phyloP scores from a whole-genome alignment of 1,140 invertebrate species.

The Drosophila mojavensis region DNA sequence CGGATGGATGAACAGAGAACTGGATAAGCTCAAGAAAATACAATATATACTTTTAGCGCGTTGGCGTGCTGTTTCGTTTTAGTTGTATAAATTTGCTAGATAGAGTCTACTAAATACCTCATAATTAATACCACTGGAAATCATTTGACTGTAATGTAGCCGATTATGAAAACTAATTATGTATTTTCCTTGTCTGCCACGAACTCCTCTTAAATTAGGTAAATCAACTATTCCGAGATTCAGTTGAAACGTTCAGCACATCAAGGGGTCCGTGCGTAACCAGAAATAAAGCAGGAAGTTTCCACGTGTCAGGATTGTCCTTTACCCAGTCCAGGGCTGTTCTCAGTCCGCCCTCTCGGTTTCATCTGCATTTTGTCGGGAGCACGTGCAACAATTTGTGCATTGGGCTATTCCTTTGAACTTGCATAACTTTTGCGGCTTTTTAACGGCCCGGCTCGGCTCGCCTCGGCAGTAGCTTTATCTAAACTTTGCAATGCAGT shows the following conservation, averaged over 20 bases:
- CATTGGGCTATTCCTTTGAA: slow-evolving; percentile 20
- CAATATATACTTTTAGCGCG: no score
- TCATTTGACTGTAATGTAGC: no score
- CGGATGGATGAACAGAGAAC: no score
- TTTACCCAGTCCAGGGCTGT: neutral
- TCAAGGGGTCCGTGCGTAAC: slow-evolving; percentile 5
- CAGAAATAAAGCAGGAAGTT: slow-evolving; percentile 2
- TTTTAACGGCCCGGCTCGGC: slow-evolving; percentile 48
- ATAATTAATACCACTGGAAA: no score
- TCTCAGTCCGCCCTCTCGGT: neutral
- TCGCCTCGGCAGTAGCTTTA: slow-evolving; percentile 2
- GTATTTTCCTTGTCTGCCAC: slow-evolving; percentile 3
- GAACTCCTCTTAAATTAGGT: slow-evolving; percentile 28
- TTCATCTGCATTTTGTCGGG: neutral
- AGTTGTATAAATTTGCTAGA: no score
- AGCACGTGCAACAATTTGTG: slow-evolving; percentile 33
- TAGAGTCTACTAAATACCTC: no score
- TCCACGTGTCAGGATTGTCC: slow-evolving; percentile 4
- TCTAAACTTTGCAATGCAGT: slow-evolving; percentile 55
- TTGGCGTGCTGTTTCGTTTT: no score
- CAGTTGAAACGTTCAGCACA: slow-evolving; percentile 10
- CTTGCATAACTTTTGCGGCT: slow-evolving; percentile 58
- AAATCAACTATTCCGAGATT: slow-evolving; percentile 16
- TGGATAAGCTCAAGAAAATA: no score
- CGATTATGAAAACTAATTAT: neutral